Conservation (phyloP, 2,113 vertebrate genomes). For the Heterocephalus glaber region DNA sequence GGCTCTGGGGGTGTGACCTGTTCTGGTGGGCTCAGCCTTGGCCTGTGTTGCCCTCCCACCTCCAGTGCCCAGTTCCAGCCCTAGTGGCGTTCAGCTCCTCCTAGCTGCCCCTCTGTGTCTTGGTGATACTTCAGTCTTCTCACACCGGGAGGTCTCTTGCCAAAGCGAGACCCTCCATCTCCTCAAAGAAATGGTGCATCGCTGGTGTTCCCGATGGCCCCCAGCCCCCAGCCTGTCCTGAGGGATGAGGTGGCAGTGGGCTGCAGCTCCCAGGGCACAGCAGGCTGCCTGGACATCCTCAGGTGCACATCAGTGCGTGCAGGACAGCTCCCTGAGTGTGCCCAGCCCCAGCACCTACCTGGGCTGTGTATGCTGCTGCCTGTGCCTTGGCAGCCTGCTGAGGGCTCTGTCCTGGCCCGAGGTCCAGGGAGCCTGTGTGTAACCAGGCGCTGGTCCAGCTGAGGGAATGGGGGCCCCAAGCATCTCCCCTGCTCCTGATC, state of each 20-base stretch:
- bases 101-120: background rate
- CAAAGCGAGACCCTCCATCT: background rate
- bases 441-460: background rate
- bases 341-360: background rate
- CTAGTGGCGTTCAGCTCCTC: background rate
- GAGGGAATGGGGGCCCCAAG: background rate
- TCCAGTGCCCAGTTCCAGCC: background rate
- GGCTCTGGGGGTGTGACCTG: background rate
- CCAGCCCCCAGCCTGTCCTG: background rate
- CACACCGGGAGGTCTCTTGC: background rate
- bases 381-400: background rate
- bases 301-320: too few relatives aligned
- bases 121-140: background rate
- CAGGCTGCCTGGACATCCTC: background rate
- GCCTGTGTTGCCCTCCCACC: accelerated
- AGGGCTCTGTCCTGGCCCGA: background rate
- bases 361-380: background rate
- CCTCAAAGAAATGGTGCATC: background rate
- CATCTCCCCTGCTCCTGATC: background rate
- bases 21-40: accelerated
- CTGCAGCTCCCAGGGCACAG: too few relatives aligned
- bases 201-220: background rate
- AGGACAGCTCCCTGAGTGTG: too few relatives aligned
- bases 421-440: background rate
- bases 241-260: background rate